Percentiles rank a stretch among this genome's conserved stretches.
phyloP scores from a whole-genome alignment of 2,113 vertebrate species.

The Sprattus sprattus region DNA sequence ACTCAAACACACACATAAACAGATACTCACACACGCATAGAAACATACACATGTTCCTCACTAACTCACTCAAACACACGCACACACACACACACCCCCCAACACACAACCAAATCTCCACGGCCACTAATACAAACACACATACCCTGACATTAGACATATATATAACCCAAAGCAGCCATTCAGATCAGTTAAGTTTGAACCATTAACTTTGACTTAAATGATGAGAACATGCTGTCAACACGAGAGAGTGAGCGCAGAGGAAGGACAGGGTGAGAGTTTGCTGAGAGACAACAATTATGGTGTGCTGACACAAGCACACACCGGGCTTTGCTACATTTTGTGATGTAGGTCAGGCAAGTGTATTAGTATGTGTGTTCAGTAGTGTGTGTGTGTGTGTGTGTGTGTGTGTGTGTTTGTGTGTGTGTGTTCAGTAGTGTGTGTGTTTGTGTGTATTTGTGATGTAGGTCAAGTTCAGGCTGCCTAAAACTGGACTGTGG shows the following conservation, averaged over 20 bases:
- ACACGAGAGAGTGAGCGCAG: background rate
- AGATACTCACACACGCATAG: conserved; percentile 27
- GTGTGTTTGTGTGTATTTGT: background rate
- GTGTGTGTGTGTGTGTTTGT: background rate
- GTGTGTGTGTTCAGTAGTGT: background rate
- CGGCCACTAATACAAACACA: no score
- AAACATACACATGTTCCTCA: background rate
- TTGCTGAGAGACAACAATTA: background rate
- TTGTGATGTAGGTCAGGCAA: conserved; percentile 7
- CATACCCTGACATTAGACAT: no score
- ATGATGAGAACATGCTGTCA: no score
- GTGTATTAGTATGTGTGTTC: background rate
- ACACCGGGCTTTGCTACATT: background rate
- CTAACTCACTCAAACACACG: background rate
- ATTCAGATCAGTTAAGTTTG: no score
- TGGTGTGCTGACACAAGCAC: background rate
- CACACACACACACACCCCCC: background rate
- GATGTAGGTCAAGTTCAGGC: conserved; percentile 14
- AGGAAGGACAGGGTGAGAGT: background rate
- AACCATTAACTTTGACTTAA: no score
- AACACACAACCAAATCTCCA: no score
- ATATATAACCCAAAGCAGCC: no score
- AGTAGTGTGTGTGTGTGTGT: background rate
- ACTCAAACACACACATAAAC: conserved; percentile 22
- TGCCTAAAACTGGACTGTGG: background rate